Percentiles rank a stretch among this genome's conserved stretches.
Evolutionary conservation across 2,797 vertebrate species (phyloP).

Genomic region (Salmo trutta): DNA sequence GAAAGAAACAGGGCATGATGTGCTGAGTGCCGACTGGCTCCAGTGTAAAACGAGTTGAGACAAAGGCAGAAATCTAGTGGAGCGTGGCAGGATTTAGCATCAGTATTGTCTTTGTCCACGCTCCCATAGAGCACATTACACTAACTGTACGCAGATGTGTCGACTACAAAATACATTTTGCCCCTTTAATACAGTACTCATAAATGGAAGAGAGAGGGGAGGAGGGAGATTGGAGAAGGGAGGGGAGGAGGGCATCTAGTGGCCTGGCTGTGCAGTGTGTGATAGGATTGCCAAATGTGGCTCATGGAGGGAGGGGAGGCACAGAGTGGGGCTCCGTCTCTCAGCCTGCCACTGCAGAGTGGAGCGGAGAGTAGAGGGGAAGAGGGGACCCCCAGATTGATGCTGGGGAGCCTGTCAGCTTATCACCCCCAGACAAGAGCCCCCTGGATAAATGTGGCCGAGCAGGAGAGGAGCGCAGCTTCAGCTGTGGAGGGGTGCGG

Average conservation of each 20-base stretch:
- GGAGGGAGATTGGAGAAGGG: too few species aligned
- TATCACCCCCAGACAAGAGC: slow-evolving; percentile 82
- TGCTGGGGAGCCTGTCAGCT: slow-evolving; percentile 74
- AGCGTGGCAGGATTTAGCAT: slow-evolving; percentile 61
- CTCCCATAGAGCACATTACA: slow-evolving; percentile 60
- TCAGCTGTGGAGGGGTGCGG: slow-evolving; percentile 74
- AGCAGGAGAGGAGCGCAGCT: slow-evolving; percentile 70
- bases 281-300: slow-evolving; percentile 29
- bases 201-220: slow-evolving; percentile 19
- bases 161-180: slow-evolving; percentile 49
- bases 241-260: slow-evolving; percentile 13
- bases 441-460: slow-evolving; percentile 76
- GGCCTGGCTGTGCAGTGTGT: slow-evolving; percentile 29
- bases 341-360: slow-evolving; percentile 4
- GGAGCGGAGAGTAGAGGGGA: slow-evolving; percentile 27
- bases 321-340: slow-evolving; percentile 22
- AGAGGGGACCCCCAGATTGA: slow-evolving; percentile 61
- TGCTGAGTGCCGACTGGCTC: slow-evolving; percentile 52
- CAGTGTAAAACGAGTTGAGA: slow-evolving; percentile 62
- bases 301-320: slow-evolving; percentile 4
- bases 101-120: slow-evolving; percentile 55
- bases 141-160: slow-evolving; percentile 61
- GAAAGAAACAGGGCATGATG: slow-evolving; percentile 37
- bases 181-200: slow-evolving; percentile 49
- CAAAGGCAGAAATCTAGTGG: slow-evolving; percentile 58